Evolutionary conservation across 2,888 invertebrate genomes (phyloP).

Genomic region (Gymnoscelis rufifasciata): DNA sequence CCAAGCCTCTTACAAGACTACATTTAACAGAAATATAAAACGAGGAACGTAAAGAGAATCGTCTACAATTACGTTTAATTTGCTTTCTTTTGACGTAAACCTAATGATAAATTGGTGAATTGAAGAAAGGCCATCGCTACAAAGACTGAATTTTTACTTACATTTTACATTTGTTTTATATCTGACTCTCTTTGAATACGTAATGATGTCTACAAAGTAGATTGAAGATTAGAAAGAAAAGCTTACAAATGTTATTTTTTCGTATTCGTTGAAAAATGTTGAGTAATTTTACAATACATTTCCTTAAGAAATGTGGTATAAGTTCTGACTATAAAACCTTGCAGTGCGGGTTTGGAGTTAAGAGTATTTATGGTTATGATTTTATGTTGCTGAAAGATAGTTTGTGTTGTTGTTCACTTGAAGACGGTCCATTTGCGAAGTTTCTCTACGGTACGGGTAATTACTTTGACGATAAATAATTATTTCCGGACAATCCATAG

Average conservation of each 20-base stretch:
- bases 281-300: background rate
- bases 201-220: slow-evolving; percentile 26
- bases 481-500: too few species aligned
- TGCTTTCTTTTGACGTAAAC: slow-evolving; percentile 29
- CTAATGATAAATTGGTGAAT: slow-evolving; percentile 31
- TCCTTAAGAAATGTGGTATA: background rate
- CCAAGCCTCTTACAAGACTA: background rate
- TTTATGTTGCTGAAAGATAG: too few species aligned
- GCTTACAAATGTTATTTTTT: slow-evolving; percentile 14
- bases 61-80: slow-evolving; percentile 30
- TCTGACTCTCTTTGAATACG: slow-evolving; percentile 27
- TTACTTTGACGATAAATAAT: too few species aligned
- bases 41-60: slow-evolving; percentile 19
- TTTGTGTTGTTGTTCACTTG: too few species aligned
- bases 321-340: too few species aligned
- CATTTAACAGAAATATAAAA: slow-evolving; percentile 7
- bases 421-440: too few species aligned
- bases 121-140: slow-evolving; percentile 26
- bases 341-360: too few species aligned
- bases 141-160: slow-evolving; percentile 29
- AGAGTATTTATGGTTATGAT: too few species aligned
- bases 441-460: too few species aligned
- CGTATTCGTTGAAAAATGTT: background rate
- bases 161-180: slow-evolving; percentile 26
- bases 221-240: slow-evolving; percentile 22